Evolutionary conservation across 2,888 invertebrate species (phyloP).

Genomic region (Eristalinus aeneus): DNA sequence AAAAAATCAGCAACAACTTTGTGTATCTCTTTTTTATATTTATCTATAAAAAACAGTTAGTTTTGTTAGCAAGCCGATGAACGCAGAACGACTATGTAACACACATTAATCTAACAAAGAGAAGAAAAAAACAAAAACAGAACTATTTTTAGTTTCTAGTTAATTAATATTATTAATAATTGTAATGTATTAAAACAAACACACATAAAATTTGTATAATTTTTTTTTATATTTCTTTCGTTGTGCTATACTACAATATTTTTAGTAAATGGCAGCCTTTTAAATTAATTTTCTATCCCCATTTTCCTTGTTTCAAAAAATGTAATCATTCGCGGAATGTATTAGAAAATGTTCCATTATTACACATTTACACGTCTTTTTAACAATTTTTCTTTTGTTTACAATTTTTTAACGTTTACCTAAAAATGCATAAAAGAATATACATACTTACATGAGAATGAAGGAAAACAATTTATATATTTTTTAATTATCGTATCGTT

Average conservation of each 20-base stretch:
- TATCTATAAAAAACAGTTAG: slow-evolving; percentile 73
- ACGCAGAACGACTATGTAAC: slow-evolving; percentile 41
- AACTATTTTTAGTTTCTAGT: slow-evolving; percentile 70
- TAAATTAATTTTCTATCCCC: slow-evolving; percentile 4
- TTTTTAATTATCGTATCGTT: slow-evolving; percentile 61
- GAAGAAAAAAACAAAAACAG: slow-evolving; percentile 67
- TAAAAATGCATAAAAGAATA: slow-evolving; percentile 48
- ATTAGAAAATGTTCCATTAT: slow-evolving; percentile 62
- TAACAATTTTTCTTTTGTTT: slow-evolving; percentile 50
- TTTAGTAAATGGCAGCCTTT: slow-evolving; percentile 50
- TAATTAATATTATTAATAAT: slow-evolving; percentile 59
- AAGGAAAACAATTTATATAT: slow-evolving; percentile 54
- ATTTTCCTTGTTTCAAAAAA: slow-evolving; percentile 1
- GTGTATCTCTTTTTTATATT: slow-evolving; percentile 70
- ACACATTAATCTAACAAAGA: slow-evolving; percentile 54
- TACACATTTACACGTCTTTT: slow-evolving; percentile 45
- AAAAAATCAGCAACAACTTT: slow-evolving; percentile 33
- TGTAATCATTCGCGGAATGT: slow-evolving; percentile 35
- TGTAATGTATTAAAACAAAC: slow-evolving; percentile 33
- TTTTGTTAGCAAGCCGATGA: slow-evolving; percentile 71
- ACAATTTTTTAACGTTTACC: slow-evolving; percentile 55
- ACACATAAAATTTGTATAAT: slow-evolving; percentile 47
- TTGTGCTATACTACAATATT: slow-evolving; percentile 63
- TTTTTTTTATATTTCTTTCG: slow-evolving; percentile 43
- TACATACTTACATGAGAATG: slow-evolving; percentile 17